phyloP scores from a whole-genome alignment of 2,888 invertebrate species.

The Andrena chrysosceles region DNA sequence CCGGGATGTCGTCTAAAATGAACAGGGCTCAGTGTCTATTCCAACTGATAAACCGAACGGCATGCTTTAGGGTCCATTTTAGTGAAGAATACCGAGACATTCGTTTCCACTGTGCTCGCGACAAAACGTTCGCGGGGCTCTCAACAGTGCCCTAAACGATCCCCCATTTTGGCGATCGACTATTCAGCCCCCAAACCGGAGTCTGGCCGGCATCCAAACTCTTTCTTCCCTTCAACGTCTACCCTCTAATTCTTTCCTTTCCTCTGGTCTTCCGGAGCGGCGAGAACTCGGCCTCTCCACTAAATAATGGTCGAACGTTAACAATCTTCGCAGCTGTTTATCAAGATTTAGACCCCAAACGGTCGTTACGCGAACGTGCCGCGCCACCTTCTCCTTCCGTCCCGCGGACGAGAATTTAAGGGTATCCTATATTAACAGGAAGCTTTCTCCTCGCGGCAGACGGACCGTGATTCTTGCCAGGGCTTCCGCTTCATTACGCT shows the following conservation, averaged over 20 bases:
- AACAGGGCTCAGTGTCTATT: background rate
- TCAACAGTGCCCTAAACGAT: constrained; percentile 32
- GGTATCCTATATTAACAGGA: constrained; percentile 51
- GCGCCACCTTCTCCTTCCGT: constrained; percentile 13
- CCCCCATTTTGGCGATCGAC: constrained; percentile 57
- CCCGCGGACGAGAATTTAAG: constrained; percentile 51
- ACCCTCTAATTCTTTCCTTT: constrained; percentile 50
- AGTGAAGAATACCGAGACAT: constrained; percentile 2
- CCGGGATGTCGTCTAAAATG: background rate
- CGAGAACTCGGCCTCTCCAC: constrained; percentile 45
- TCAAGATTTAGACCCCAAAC: constrained; percentile 69
- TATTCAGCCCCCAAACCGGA: constrained; percentile 40
- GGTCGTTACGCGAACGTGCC: constrained; percentile 50
- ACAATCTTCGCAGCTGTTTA: constrained; percentile 73
- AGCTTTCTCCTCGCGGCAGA: constrained; percentile 24
- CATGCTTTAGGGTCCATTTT: background rate
- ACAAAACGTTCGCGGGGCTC: constrained; percentile 43
- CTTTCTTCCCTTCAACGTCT: constrained; percentile 40
- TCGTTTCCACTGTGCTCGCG: constrained; percentile 36
- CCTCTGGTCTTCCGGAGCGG: constrained; percentile 19
- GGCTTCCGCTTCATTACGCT: constrained; percentile 48
- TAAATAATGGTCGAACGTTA: constrained; percentile 70
- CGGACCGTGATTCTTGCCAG: constrained; percentile 44
- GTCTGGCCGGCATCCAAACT: constrained; percentile 66
- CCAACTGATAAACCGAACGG: background rate